Base-by-base conservation (phyloP, 2,113 vertebrate species). In the Emberiza fucata region DNA sequence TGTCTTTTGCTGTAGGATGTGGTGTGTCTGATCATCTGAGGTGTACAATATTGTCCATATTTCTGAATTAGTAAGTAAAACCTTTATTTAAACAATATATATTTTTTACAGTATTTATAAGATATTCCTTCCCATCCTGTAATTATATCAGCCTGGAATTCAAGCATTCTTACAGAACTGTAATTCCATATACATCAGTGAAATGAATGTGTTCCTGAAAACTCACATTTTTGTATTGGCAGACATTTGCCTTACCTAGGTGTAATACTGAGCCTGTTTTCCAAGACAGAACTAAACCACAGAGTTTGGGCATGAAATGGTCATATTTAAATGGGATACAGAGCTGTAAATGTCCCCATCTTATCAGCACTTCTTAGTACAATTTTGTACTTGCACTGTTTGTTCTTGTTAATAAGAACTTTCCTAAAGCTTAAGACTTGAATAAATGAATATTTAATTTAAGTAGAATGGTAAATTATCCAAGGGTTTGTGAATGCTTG, bases 381-480 rank as follows among this genome's bases (percentile, higher is more conserved):
- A 65, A 50, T 81, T 92, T 89, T 80, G 4, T 45, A 13, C 35
- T 87, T 69, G 72, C 37, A 25, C 53, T 95, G 61, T 94, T 95
- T 95, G 61, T 12, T 65, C 21, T 64, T 77, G 35, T 81, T 81
- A 96, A 85, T 91, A 87, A 76, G 89, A 77, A 50, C 16, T 47
- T 90, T 88, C 13, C 45, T 39, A 69, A 85, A 61, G 76, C 73
- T 77, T 69, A 50, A 81, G 53, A 65, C 45, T 44, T 57, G 84
- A 95, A 90, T 94, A 87, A 92, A 84, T 81, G 31, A 89, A 92
- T 96, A 57, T 57, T 81, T 86, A 81, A 77, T 85, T 72, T 51
- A 81, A 88, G 82, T 51, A 71, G 76, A 80, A 90, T 28, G 39
- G 76, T 86, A 94, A 92, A 94, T 65, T 60, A 2, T 40, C n/a